Base-by-base conservation (phyloP, 1,140 invertebrate genomes). In the Drosophila ercepeae region DNA sequence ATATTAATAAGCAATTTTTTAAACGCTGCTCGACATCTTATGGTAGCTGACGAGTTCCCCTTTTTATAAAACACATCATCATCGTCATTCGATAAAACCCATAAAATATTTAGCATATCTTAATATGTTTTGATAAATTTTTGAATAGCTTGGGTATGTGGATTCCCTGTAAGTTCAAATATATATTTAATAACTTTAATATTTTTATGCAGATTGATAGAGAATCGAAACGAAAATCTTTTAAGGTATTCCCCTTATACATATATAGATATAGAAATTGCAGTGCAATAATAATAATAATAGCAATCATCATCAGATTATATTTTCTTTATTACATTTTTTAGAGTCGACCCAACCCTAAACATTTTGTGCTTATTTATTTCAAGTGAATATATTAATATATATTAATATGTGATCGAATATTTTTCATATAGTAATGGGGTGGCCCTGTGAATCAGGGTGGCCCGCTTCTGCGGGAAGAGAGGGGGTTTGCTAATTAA, bases 1-100 rank as follows among this genome's bases (percentile, higher is more conserved):
- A 81, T 74, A 86, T 86, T 86, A 86, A 86, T 86, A 86, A 86
- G 73, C 81, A 61, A 86, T 86, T 84, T 84, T 83, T 83, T 73
- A 78, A 68, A 21, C 45, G 63, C 63, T 61, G 63, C 69, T 78
- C 75, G 75, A 74, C 65, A 81, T 83, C 75, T 78, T 82, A 82
- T 83, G 42, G 67, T 73, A 45, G 78, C 77, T 82, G 77, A 82
- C 78, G 77, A 77, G 65, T 69, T 68, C 63, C 42, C 65, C 64
- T 29, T 23, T 39, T 42, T 23, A 29, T 69, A 42, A 69, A 57
- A 48, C 51, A 42, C 41, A 65, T 65, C 36, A 65, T 51, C 58
- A 63, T 65, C 58, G 50, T 65, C 58, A 51, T 67, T 64, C 21
- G 59, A 19, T 52, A 14, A 25, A 65, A 55, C 55, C 42, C 29